These are phyloP conservation scores for Trinectes maculatus DNA, from an alignment of 2,113 vertebrate species.

Conservation along the genomic window DNA sequence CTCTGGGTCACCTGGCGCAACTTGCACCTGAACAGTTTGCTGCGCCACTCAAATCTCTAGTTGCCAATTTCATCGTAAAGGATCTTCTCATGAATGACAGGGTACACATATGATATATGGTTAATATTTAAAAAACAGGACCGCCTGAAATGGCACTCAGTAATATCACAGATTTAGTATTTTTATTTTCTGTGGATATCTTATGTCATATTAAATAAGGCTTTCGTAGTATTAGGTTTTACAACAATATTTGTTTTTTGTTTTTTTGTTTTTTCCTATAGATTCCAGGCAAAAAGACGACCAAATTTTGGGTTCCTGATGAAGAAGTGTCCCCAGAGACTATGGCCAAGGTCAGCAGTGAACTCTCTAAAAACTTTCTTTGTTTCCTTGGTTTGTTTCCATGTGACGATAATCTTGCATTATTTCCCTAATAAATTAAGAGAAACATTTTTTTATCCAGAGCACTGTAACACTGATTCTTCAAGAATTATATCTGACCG, in stretches of 20 bases:
- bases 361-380: background rate
- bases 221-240: background rate
- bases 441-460: background rate
- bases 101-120: too few relatives aligned
- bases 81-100: constrained; percentile 97
- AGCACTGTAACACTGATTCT: background rate
- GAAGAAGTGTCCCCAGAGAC: constrained; percentile 98
- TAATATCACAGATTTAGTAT: background rate
- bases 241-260: background rate
- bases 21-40: constrained; percentile 97
- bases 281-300: constrained; percentile 98
- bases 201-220: background rate
- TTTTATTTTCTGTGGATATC: background rate
- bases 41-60: constrained; percentile 93
- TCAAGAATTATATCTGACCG: background rate
- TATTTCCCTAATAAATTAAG: background rate
- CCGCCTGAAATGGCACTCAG: background rate
- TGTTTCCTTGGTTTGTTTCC: background rate
- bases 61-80: constrained; percentile 98
- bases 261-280: constrained; percentile 67
- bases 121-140: too few relatives aligned
- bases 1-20: constrained; percentile 95
- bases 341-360: constrained; percentile 88
- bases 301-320: constrained; percentile 98
- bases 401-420: background rate